These are phyloP conservation scores for Arctia plantaginis DNA, from an alignment of 2,888 invertebrate species.

Conservation along the genomic window DNA sequence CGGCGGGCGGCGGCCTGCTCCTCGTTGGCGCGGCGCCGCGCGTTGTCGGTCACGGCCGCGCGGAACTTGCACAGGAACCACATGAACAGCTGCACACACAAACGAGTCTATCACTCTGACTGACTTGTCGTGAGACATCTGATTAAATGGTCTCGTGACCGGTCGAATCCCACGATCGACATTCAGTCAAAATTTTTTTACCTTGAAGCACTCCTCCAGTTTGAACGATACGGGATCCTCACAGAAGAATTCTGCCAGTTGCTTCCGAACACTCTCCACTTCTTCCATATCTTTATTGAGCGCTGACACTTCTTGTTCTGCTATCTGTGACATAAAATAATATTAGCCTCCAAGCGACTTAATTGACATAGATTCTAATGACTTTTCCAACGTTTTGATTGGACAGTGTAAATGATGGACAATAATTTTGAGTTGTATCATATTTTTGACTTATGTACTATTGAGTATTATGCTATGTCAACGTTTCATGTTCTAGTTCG, in stretches of 20 bases:
- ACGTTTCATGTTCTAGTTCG: no score
- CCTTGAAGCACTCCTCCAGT: conserved; percentile 97
- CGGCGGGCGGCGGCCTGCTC: conserved; percentile 93
- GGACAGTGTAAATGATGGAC: no score
- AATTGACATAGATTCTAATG: background rate
- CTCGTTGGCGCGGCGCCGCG: conserved; percentile 92
- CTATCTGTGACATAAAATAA: conserved; percentile 83
- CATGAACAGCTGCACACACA: conserved; percentile 86
- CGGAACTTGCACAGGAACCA: conserved; percentile 95
- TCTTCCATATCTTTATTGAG: conserved; percentile 93
- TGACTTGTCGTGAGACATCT: no score
- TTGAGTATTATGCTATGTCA: no score
- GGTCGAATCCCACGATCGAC: background rate
- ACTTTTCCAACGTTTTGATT: background rate
- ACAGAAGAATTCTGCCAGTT: conserved; percentile 97
- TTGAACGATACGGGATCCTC: conserved; percentile 96
- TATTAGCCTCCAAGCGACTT: background rate
- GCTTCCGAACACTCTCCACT: conserved; percentile 92
- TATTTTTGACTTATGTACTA: no score
- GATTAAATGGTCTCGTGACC: no score
- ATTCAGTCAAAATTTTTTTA: conserved; percentile 58
- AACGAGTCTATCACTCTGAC: background rate
- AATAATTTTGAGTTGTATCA: no score
- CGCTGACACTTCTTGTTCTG: conserved; percentile 92
- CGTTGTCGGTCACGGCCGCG: conserved; percentile 94